Base-by-base conservation (phyloP, 2,888 invertebrate species). In the Cetonia aurata region DNA sequence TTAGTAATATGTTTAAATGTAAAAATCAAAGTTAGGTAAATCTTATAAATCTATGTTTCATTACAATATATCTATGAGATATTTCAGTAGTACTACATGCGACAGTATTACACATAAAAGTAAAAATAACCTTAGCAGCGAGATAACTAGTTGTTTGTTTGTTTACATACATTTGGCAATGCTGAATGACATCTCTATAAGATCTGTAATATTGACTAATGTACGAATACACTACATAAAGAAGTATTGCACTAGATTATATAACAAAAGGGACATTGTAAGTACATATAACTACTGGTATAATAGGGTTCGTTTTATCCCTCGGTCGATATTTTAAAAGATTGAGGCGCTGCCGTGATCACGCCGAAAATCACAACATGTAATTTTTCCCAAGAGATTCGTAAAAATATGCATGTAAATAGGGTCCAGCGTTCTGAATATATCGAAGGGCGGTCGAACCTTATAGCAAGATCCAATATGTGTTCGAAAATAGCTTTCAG, bases 401-500 rank as follows among this genome's bases (percentile, higher is more conserved):
- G 53, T 69, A 70, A 75, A 75, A 76, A 74, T 76, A 75, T 77
- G 75, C 76, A 79, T 78, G 77, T 72, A 78, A 77, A 79, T 77
- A 76, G 74, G 73, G 76, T 72, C 71, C 72, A 68, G 72, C 73
- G 73, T 71, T 75, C 72, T 79, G 81, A 79, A 82, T 81, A 80
- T 79, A 77, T 79, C 74, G 72, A 73, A 77, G 76, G 76, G 74
- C 74, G 75, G 75, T 76, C 74, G 73, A 72, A 74, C 74, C 74
- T 75, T 72, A 72, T 72, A 73, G 75, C 79, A 79, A 77, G 76
- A 80, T 76, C 81, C 82, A 83, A 83, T 83, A 83, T 83, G 83
- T 83, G 83, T 80, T 77, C 69, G 80, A 78, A 83, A 83, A 83
- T 83, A 81, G 83, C 81, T 82, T 83, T 81, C 79, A 80, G 80